Conservation (phyloP, 2,797 vertebrate genomes). For the Anisognathus igniventris region DNA sequence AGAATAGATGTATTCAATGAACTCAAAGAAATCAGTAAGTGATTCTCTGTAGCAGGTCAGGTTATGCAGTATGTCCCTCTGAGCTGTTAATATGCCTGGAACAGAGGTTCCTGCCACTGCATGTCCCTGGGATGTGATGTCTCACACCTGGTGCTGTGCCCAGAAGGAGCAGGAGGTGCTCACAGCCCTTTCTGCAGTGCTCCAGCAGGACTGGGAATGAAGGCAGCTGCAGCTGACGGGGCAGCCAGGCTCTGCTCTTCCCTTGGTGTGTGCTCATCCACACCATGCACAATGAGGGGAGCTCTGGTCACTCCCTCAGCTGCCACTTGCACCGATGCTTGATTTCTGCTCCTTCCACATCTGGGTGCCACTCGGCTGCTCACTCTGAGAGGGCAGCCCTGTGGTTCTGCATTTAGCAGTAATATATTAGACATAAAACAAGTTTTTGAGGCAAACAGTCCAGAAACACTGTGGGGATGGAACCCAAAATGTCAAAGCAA, state of each 20-base stretch:
- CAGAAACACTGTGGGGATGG: not conserved
- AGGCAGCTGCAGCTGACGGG: not conserved
- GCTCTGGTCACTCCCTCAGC: not conserved
- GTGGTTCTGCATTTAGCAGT: not conserved
- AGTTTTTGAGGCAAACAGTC: not conserved
- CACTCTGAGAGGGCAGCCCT: not conserved
- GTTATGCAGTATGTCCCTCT: not conserved
- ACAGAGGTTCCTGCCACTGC: not conserved
- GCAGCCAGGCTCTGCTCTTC: not conserved
- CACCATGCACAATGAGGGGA: not conserved
- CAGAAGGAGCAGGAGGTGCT: not conserved
- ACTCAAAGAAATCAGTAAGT: not conserved
- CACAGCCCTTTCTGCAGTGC: not conserved
- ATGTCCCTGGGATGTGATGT: not conserved
- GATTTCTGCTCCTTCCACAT: not conserved
- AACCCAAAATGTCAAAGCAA: not conserved
- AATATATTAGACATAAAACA: not conserved
- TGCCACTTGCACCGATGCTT: not conserved
- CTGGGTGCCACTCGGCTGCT: not conserved
- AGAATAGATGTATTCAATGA: not conserved
- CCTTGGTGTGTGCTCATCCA: not conserved
- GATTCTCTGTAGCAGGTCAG: not conserved
- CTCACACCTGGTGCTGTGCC: not conserved
- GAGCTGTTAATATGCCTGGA: not conserved
- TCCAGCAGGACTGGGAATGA: not conserved